A percentile compares a stretch with the other conserved stretches of the same genome.
Conservation (phyloP, 2,113 vertebrate genomes). For the Ovibos moschatus region DNA sequence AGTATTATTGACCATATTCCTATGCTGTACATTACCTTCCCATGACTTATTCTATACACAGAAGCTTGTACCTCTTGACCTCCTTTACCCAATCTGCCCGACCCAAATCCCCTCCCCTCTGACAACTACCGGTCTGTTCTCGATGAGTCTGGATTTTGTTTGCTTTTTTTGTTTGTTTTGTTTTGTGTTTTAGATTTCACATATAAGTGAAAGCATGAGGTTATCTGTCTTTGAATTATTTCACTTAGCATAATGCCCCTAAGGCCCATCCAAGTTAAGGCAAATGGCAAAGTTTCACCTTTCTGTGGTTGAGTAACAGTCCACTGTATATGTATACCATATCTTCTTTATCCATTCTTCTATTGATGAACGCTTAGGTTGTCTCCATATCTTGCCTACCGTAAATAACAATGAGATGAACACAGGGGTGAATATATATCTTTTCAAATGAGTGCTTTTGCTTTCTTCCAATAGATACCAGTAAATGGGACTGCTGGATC, state of each 20-base stretch:
- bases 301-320: neutral
- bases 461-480: neutral
- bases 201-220: neutral
- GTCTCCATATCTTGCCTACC: neutral
- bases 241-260: no score
- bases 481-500: neutral
- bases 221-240: neutral
- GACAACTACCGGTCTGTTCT: neutral
- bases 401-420: neutral
- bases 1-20: neutral
- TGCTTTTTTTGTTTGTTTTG: neutral
- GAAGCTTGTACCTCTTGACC: neutral
- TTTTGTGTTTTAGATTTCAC: neutral
- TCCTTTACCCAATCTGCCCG: neutral
- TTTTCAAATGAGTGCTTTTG: neutral
- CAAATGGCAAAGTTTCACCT: neutral
- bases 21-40: neutral
- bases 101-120: neutral
- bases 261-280: neutral
- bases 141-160: neutral
- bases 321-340: neutral
- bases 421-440: neutral
- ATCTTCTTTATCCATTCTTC: neutral
- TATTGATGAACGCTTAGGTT: neutral
- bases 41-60: neutral